These are phyloP conservation scores for Megamerina dolium DNA, from an alignment of 2,888 invertebrate genomes.

Conservation along the genomic window DNA sequence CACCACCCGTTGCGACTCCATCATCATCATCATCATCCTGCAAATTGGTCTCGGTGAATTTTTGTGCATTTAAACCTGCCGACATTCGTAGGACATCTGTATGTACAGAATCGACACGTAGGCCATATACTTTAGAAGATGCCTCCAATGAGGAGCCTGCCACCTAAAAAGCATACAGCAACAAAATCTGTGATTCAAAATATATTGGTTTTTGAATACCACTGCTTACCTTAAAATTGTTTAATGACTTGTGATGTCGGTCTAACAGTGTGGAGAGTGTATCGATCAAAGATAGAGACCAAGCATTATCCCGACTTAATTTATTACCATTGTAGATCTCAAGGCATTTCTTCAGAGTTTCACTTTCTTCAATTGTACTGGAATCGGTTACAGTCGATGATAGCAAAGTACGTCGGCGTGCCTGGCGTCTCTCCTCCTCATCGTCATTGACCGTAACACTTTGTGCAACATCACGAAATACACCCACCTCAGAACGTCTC, in stretches of 20 bases:
- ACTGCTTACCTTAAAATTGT: conserved; percentile 61
- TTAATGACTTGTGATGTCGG: conserved; percentile 63
- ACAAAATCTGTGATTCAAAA: background rate
- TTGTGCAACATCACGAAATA: conserved; percentile 30
- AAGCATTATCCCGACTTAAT: conserved; percentile 84
- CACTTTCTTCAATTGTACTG: conserved; percentile 51
- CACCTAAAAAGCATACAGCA: conserved; percentile 56
- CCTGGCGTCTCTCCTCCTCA: conserved; percentile 56
- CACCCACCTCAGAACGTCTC: conserved; percentile 39
- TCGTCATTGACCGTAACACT: conserved; percentile 51
- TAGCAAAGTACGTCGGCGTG: conserved; percentile 36
- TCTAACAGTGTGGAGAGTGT: conserved; percentile 72
- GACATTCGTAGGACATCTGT: conserved; percentile 74
- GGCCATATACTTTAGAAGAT: conserved; percentile 80
- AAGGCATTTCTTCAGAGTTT: conserved; percentile 69
- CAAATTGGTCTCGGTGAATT: conserved; percentile 29
- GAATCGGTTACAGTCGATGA: conserved; percentile 20
- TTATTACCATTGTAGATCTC: conserved; percentile 80
- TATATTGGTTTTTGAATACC: background rate
- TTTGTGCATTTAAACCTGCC: conserved; percentile 52
- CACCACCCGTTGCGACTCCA: conserved; percentile 23
- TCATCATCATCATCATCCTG: conserved; percentile 27
- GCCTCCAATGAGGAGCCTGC: conserved; percentile 84
- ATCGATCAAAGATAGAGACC: conserved; percentile 80
- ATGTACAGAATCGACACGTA: conserved; percentile 80